These are phyloP conservation scores for Montipora foliosa DNA, from an alignment of 64 coral and sea anemone species.

Conservation along the genomic window DNA sequence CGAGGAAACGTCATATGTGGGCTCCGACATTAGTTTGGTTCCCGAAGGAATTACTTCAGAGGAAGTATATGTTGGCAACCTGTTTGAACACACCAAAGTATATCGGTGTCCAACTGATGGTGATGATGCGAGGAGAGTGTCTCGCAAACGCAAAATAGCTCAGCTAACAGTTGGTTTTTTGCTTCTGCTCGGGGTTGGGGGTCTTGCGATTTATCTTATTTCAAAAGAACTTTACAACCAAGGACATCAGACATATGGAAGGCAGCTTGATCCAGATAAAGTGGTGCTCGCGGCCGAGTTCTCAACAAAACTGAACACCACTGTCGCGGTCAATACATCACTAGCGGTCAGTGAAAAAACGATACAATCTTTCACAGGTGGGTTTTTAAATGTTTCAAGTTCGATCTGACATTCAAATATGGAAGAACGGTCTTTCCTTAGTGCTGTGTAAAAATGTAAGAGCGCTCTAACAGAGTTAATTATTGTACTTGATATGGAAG, in stretches of 20 bases:
- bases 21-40: neutral
- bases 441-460: too few relatives aligned
- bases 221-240: neutral
- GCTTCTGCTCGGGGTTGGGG: constrained; percentile 8
- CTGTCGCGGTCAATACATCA: neutral
- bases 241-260: neutral
- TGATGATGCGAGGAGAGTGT: too few relatives aligned
- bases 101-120: too few relatives aligned
- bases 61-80: neutral
- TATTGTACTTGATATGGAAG: too few relatives aligned
- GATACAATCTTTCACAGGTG: neutral
- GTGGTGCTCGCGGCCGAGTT: neutral
- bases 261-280: neutral
- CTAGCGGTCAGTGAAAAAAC: neutral
- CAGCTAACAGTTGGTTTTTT: constrained; percentile 2
- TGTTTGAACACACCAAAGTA: neutral
- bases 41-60: neutral
- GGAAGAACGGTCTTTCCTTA: too few relatives aligned
- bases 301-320: neutral
- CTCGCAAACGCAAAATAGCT: neutral
- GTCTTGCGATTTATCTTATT: neutral
- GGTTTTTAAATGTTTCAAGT: neutral
- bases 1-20: neutral
- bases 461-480: too few relatives aligned
- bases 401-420: too few relatives aligned